Percentiles rank a stretch among this genome's conserved stretches.
phyloP scores from a whole-genome alignment of 2,113 vertebrate genomes.

The Silurus asotus region DNA sequence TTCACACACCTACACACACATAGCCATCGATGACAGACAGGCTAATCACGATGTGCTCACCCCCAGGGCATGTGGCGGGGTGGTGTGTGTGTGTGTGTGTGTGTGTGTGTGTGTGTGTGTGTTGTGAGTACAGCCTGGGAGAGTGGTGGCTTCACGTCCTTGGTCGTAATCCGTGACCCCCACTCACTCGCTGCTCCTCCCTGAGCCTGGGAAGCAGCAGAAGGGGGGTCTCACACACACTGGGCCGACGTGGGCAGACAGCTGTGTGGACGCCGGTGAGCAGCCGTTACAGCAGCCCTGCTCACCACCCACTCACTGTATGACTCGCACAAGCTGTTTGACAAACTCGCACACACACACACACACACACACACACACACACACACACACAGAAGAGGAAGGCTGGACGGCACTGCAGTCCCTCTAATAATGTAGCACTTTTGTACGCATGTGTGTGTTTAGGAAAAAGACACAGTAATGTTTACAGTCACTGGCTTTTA shows the following conservation, averaged over 20 bases:
- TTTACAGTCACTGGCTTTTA: not conserved
- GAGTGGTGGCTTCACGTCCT: slow-evolving; percentile 54
- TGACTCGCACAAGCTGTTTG: slow-evolving; percentile 45
- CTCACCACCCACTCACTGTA: slow-evolving; percentile 44
- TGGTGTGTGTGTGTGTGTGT: slow-evolving; percentile 18
- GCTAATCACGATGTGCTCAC: slow-evolving; percentile 46
- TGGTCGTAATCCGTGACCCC: slow-evolving; percentile 62
- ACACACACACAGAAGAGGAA: not conserved
- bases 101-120: slow-evolving; percentile 24
- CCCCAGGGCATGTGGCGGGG: slow-evolving; percentile 43
- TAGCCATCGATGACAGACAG: slow-evolving; percentile 38
- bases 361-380: slow-evolving; percentile 1
- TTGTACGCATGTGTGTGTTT: not conserved
- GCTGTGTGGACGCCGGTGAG: slow-evolving; percentile 71
- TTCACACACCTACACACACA: slow-evolving; percentile 22
- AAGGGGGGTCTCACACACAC: slow-evolving; percentile 66
- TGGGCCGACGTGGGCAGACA: slow-evolving; percentile 64
- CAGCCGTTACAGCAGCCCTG: slow-evolving; percentile 68
- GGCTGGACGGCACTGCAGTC: not conserved
- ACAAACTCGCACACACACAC: slow-evolving; percentile 17
- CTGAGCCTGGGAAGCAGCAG: slow-evolving; percentile 71
- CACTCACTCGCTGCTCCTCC: slow-evolving; percentile 60
- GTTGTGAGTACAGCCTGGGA: slow-evolving; percentile 48
- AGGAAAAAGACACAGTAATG: not conserved
- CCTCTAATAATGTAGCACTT: slow-evolving; percentile 4